Conservation (phyloP, 1,140 invertebrate genomes). For the Mercenaria mercenaria region DNA sequence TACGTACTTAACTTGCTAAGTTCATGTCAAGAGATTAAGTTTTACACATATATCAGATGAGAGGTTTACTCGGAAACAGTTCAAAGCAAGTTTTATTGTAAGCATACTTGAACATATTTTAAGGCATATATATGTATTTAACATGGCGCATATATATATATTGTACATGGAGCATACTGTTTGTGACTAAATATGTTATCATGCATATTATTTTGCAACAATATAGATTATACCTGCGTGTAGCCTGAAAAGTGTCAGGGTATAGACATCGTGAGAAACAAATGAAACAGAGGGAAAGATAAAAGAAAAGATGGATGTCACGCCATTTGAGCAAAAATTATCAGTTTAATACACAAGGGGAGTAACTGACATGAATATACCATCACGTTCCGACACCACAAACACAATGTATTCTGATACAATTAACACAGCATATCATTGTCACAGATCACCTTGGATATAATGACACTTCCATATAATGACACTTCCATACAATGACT, state of each 20-base stretch:
- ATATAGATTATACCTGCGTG: conserved; percentile 29
- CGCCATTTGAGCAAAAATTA: conserved; percentile 20
- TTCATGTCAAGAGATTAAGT: no score
- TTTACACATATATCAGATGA: no score
- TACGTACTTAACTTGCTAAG: no score
- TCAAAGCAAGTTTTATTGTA: conserved; percentile 13
- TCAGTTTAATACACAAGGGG: no score
- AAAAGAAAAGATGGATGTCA: conserved; percentile 19
- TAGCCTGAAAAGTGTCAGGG: conserved; percentile 30
- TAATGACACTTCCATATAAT: no score
- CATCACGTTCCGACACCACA: no score
- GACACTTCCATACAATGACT: no score
- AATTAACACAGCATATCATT: no score
- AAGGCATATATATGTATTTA: neutral
- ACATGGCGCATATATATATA: neutral
- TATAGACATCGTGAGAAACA: conserved; percentile 10
- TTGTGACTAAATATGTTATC: neutral
- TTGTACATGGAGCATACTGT: neutral
- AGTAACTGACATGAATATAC: no score
- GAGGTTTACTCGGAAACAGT: no score
- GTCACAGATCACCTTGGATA: no score
- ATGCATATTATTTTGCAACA: neutral
- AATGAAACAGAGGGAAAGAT: neutral
- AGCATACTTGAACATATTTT: neutral
- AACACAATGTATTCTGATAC: no score